These are phyloP conservation scores for Argyrosomus japonicus DNA, from an alignment of 2,113 vertebrate genomes.

Conservation along the genomic window DNA sequence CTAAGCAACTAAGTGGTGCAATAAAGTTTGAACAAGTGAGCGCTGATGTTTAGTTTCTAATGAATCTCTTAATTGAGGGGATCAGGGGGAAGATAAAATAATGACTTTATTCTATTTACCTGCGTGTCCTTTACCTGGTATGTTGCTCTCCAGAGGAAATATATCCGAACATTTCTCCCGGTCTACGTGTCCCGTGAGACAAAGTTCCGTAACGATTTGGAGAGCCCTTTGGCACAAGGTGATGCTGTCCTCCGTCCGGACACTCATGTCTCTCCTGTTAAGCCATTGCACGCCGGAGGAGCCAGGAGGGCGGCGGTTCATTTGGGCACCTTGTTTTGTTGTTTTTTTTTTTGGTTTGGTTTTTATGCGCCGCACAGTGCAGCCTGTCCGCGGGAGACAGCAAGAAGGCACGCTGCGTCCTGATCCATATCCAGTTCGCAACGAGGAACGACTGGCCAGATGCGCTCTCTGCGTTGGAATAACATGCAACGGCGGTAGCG, in stretches of 20 bases:
- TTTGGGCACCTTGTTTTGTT: constrained; percentile 56
- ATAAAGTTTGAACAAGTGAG: constrained; percentile 31
- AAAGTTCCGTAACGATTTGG: constrained; percentile 95
- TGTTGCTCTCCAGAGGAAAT: constrained; percentile 88
- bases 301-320: constrained; percentile 76
- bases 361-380: constrained; percentile 62
- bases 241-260: constrained; percentile 89
- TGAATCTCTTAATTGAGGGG: background rate
- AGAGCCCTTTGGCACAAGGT: constrained; percentile 95
- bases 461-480: constrained; percentile 35
- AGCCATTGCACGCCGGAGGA: constrained; percentile 85
- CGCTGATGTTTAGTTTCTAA: background rate
- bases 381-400: constrained; percentile 47
- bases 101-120: constrained; percentile 84
- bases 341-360: too few relatives aligned
- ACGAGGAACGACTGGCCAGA: constrained; percentile 50
- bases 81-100: constrained; percentile 3
- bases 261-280: constrained; percentile 90
- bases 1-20: background rate
- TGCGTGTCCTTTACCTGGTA: constrained; percentile 89
- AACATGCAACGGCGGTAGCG: background rate
- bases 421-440: constrained; percentile 77
- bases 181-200: constrained; percentile 92
- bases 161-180: constrained; percentile 94
- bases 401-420: constrained; percentile 60